Evolutionary conservation across 2,888 invertebrate species (phyloP).

Genomic region (Eupithecia exiguata): DNA sequence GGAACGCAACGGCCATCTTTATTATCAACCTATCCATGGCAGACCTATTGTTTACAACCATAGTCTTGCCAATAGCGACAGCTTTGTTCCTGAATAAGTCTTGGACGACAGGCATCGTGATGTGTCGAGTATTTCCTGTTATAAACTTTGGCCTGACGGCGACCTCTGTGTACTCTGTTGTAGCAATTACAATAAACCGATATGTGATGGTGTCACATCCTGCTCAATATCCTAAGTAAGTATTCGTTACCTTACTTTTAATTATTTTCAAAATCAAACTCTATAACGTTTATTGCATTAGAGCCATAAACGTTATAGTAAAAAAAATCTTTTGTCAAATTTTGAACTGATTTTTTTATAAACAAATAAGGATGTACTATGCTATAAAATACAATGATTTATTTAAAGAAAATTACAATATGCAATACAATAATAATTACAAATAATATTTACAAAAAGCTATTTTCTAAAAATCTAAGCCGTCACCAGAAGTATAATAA

Average conservation of each 20-base stretch:
- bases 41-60: constrained; percentile 32
- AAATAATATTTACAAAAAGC: too few species aligned
- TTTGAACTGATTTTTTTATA: not conserved
- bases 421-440: too few species aligned
- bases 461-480: too few species aligned
- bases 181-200: constrained; percentile 38
- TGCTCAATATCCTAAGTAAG: constrained; percentile 33
- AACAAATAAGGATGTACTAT: too few species aligned
- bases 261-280: not conserved
- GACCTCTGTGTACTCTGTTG: constrained; percentile 24
- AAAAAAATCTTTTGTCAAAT: too few species aligned
- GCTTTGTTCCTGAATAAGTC: constrained; percentile 22
- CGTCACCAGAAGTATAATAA: too few species aligned
- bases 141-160: constrained; percentile 23
- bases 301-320: too few species aligned
- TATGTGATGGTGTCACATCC: constrained; percentile 41
- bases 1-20: constrained; percentile 41
- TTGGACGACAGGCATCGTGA: constrained; percentile 31
- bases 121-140: constrained; percentile 32
- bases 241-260: constrained; percentile 3
- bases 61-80: constrained; percentile 28
- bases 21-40: constrained; percentile 37
- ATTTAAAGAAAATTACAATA: too few species aligned
- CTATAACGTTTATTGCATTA: too few species aligned
- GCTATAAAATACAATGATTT: too few species aligned